A percentile compares a stretch with the other conserved stretches of the same genome.
Conservation (phyloP, 2,113 vertebrate species). For the Dicrurus megarhynchus region DNA sequence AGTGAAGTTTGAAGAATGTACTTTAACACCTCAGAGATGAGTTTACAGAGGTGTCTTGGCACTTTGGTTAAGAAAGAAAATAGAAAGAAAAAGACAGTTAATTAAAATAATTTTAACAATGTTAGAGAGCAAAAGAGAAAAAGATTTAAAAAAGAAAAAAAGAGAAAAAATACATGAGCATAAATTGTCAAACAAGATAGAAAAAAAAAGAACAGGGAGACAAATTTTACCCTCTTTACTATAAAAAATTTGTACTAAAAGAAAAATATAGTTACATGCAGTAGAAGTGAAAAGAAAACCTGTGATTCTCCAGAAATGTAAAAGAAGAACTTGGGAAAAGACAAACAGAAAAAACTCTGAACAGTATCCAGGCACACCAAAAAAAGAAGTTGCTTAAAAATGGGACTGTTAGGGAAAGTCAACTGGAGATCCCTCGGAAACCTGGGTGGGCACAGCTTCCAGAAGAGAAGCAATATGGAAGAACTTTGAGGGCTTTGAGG, state of each 20-base stretch:
- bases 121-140: neutral
- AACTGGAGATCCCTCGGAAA: neutral
- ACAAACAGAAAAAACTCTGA: neutral
- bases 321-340: neutral
- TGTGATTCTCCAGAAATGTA: neutral
- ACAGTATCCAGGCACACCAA: neutral
- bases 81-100: neutral
- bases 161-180: neutral
- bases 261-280: neutral
- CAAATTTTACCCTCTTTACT: neutral
- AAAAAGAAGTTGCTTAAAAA: neutral
- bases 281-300: neutral
- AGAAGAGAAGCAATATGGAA: neutral
- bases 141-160: neutral
- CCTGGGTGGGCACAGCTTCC: neutral
- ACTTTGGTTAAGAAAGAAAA: neutral
- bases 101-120: neutral
- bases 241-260: neutral
- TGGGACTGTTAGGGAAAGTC: neutral
- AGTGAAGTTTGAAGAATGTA: neutral
- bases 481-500: neutral
- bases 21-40: neutral
- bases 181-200: neutral
- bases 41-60: neutral
- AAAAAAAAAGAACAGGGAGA: neutral